Percentiles rank a stretch among this genome's conserved stretches.
These are phyloP conservation scores for Caenorhabditis sp. DNA, from an alignment of 2,888 invertebrate genomes.

Conservation along the genomic window DNA sequence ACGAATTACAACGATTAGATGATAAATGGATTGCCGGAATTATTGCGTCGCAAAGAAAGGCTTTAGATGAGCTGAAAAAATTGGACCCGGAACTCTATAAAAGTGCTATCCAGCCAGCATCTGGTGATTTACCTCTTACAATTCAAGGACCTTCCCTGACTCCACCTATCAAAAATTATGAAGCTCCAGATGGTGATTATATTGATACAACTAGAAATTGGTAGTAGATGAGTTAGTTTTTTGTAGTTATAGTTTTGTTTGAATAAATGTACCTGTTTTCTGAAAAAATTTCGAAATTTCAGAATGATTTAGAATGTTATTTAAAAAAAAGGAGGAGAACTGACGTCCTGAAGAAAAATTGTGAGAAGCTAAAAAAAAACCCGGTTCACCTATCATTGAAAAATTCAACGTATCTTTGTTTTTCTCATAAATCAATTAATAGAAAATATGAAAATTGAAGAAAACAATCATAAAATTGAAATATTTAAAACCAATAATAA, in stretches of 20 bases:
- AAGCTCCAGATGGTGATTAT: conserved; percentile 89
- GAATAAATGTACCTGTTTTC: background rate
- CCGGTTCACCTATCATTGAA: too few relatives aligned
- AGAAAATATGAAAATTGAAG: too few relatives aligned
- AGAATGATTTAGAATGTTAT: too few relatives aligned
- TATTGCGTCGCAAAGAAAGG: conserved; percentile 80
- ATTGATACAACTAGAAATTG: conserved; percentile 77
- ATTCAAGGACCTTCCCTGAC: conserved; percentile 82
- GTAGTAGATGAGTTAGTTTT: conserved; percentile 26
- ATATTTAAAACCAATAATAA: too few relatives aligned
- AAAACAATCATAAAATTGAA: too few relatives aligned
- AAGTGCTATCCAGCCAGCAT: conserved; percentile 79
- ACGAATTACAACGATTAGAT: conserved; percentile 72
- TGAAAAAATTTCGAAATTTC: background rate
- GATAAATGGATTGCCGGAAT: conserved; percentile 80
- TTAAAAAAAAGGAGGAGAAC: background rate
- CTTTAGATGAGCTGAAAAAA: conserved; percentile 81
- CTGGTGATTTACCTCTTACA: conserved; percentile 79
- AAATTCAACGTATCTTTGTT: too few relatives aligned
- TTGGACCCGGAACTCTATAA: conserved; percentile 87
- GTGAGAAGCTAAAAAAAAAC: too few relatives aligned
- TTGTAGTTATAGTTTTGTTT: background rate
- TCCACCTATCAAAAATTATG: conserved; percentile 83
- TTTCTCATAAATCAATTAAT: too few relatives aligned
- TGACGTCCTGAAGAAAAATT: background rate